A percentile compares a stretch with the other conserved stretches of the same genome.
These are phyloP conservation scores for Bovichtus diacanthus DNA, from an alignment of 2,797 vertebrate species.

Conservation along the genomic window DNA sequence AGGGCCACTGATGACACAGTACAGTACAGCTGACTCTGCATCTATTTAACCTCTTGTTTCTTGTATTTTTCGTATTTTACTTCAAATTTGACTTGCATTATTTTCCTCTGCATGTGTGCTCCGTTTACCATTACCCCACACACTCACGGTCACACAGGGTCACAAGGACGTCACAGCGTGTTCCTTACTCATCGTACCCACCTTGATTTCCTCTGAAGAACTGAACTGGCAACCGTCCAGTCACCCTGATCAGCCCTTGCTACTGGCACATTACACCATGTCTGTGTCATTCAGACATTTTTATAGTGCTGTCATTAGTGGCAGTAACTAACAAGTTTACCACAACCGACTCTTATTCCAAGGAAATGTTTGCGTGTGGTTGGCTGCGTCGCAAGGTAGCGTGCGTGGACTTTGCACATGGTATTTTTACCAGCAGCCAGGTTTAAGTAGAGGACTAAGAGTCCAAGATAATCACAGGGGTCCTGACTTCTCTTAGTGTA, in stretches of 20 bases:
- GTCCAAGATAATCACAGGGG: slow-evolving; percentile 48
- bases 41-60: not conserved
- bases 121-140: not conserved
- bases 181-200: not conserved
- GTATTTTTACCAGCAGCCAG: slow-evolving; percentile 58
- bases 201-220: not conserved
- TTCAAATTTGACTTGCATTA: not conserved
- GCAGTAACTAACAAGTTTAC: slow-evolving; percentile 13
- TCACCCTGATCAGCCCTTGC: slow-evolving; percentile 1
- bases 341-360: slow-evolving; percentile 14
- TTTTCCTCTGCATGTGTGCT: not conserved
- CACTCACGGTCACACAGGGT: not conserved
- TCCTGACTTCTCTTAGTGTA: slow-evolving; percentile 23
- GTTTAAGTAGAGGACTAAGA: slow-evolving; percentile 52
- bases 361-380: slow-evolving; percentile 17
- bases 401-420: slow-evolving; percentile 19
- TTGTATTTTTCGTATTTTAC: not conserved
- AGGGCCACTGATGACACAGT: slow-evolving; percentile 48
- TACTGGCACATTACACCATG: slow-evolving; percentile 19
- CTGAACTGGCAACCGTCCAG: not conserved
- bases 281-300: slow-evolving; percentile 18
- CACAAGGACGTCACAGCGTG: not conserved
- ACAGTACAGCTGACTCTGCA: slow-evolving; percentile 44
- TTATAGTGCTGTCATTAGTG: slow-evolving; percentile 27
- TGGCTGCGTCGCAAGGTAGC: slow-evolving; percentile 17